phyloP scores from a whole-genome alignment of 2,888 invertebrate genomes.

The Heliconius aoede region DNA sequence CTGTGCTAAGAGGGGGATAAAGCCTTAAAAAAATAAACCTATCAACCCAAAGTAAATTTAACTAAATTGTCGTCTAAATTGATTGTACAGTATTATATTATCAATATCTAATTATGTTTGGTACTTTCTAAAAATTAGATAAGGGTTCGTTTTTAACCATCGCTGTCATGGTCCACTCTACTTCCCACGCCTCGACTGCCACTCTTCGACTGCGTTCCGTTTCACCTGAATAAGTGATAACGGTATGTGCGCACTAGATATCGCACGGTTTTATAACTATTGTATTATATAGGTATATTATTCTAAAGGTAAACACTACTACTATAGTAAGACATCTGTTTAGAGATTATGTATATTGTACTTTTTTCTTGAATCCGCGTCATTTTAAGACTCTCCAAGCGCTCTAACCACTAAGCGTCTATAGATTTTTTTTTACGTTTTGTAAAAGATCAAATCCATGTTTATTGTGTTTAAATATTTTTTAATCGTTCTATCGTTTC shows the following conservation, averaged over 20 bases:
- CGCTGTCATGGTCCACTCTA: conserved; percentile 38
- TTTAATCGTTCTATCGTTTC: too few species aligned
- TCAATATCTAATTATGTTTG: background rate
- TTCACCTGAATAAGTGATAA: conserved; percentile 52
- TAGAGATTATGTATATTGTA: background rate
- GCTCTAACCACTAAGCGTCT: too few species aligned
- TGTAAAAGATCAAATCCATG: too few species aligned
- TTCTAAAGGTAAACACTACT: conserved; percentile 4
- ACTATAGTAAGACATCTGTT: background rate
- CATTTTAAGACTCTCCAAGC: background rate
- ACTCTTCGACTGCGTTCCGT: conserved; percentile 57
- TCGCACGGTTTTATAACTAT: conserved; percentile 2
- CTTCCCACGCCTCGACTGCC: conserved; percentile 72
- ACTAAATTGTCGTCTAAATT: background rate
- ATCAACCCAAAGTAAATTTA: too few species aligned
- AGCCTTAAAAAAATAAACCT: too few species aligned
- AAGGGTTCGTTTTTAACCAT: background rate
- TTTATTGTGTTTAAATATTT: too few species aligned
- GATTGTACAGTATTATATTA: background rate
- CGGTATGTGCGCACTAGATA: conserved; percentile 38
- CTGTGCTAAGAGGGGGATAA: too few species aligned
- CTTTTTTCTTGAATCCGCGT: background rate
- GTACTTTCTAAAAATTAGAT: conserved; percentile 22
- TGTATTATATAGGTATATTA: background rate
- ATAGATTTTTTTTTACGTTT: too few species aligned